These are phyloP conservation scores for Eristalis pertinax DNA, from an alignment of 2,888 invertebrate species.

Conservation along the genomic window DNA sequence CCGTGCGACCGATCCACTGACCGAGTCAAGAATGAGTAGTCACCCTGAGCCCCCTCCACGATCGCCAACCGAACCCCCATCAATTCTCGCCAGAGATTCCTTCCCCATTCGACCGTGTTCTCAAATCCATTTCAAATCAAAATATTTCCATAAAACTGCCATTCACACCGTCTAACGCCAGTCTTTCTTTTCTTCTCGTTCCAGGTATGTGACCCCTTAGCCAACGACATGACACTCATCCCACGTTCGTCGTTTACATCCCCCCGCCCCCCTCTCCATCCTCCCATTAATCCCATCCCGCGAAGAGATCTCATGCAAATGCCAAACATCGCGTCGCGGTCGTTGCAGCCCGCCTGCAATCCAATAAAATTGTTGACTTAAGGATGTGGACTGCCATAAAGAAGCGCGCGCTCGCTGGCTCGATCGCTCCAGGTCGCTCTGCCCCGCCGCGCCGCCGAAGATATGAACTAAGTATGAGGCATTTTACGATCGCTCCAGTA, in stretches of 20 bases:
- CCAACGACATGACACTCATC: not conserved
- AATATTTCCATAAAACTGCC: not conserved
- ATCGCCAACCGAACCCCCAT: too few relatives aligned
- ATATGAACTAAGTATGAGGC: slow-evolving; percentile 33
- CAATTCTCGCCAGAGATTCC: too few relatives aligned
- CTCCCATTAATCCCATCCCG: not conserved
- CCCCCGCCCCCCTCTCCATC: not conserved
- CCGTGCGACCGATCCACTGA: too few relatives aligned
- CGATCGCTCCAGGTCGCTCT: not conserved
- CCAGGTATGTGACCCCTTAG: not conserved
- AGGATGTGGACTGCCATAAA: slow-evolving; percentile 53
- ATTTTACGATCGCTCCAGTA: slow-evolving; percentile 54
- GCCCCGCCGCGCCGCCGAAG: not conserved
- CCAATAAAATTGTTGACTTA: slow-evolving; percentile 59
- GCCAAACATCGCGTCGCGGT: too few relatives aligned
- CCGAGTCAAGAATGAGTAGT: too few relatives aligned
- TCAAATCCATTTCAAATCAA: not conserved
- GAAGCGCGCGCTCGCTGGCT: slow-evolving; percentile 19
- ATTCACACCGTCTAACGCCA: not conserved
- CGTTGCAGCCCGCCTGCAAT: slow-evolving; percentile 13
- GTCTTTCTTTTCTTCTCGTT: not conserved
- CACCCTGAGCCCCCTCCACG: too few relatives aligned
- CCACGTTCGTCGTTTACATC: too few relatives aligned
- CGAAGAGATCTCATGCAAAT: slow-evolving; percentile 2
- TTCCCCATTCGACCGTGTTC: too few relatives aligned